These are phyloP conservation scores for Epizoanthus fatuus DNA, from an alignment of 92 coral and sea anemone genomes.

Conservation along the genomic window DNA sequence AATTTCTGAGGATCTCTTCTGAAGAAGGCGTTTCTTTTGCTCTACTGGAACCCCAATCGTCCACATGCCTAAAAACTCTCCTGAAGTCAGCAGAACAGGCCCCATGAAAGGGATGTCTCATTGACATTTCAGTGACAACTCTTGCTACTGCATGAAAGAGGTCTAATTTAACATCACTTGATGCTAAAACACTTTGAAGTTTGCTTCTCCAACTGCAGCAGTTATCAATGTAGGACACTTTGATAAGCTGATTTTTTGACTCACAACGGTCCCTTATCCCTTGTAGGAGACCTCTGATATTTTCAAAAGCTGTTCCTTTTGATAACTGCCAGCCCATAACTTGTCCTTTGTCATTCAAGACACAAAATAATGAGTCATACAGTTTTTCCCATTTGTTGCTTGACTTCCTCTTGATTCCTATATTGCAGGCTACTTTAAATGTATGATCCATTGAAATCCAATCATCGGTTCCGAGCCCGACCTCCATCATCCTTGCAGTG, in stretches of 20 bases:
- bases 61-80: constrained; percentile 26
- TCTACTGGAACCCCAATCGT: constrained; percentile 38
- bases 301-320: constrained; percentile 53
- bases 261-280: constrained; percentile 38
- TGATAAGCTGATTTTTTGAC: background rate
- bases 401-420: constrained; percentile 30
- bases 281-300: constrained; percentile 33
- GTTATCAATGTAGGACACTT: constrained; percentile 33
- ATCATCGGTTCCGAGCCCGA: constrained; percentile 8
- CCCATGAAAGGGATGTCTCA: constrained; percentile 34
- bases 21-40: constrained; percentile 26
- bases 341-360: constrained; percentile 62
- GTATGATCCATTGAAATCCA: constrained; percentile 63
- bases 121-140: constrained; percentile 33
- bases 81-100: constrained; percentile 30
- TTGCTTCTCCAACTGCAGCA: constrained; percentile 52
- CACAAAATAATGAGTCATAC: constrained; percentile 51
- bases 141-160: constrained; percentile 45
- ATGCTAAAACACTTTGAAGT: constrained; percentile 40
- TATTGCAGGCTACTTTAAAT: constrained; percentile 55
- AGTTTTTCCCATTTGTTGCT: constrained; percentile 45
- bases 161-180: constrained; percentile 27
- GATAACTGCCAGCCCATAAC: constrained; percentile 61
- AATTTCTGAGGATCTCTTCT: constrained; percentile 28
- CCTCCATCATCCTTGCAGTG: constrained; percentile 42